phyloP scores from a whole-genome alignment of 2,797 vertebrate species.

The Melanogrammus aeglefinus region DNA sequence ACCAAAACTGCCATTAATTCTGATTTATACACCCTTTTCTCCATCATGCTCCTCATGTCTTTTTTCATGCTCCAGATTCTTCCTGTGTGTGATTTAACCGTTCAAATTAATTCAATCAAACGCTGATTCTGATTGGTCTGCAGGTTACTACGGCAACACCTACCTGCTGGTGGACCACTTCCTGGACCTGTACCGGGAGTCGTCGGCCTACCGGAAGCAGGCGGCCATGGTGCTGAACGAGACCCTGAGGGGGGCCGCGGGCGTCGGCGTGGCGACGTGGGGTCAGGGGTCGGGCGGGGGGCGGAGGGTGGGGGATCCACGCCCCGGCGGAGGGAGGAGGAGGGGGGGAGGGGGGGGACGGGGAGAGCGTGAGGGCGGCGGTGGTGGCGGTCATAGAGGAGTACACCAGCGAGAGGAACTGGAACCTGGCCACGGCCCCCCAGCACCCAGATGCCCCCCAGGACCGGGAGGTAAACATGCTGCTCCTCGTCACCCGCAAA shows the following conservation, averaged over 20 bases:
- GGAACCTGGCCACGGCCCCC: slow-evolving; percentile 79
- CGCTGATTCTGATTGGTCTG: not conserved
- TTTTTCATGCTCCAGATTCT: not conserved
- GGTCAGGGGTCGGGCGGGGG: slow-evolving; percentile 38
- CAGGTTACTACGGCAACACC: slow-evolving; percentile 83
- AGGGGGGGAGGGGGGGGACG: slow-evolving; percentile 64
- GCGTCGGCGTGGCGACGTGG: slow-evolving; percentile 55
- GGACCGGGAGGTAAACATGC: slow-evolving; percentile 47
- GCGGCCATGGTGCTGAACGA: slow-evolving; percentile 89
- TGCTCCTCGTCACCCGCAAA: not conserved
- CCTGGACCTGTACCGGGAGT: slow-evolving; percentile 82
- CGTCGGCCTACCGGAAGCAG: slow-evolving; percentile 83
- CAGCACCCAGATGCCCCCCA: slow-evolving; percentile 57
- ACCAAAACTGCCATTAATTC: not conserved
- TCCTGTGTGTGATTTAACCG: not conserved
- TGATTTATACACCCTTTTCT: not conserved
- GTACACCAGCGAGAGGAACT: slow-evolving; percentile 84
- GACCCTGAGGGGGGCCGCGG: slow-evolving; percentile 79
- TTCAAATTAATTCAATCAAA: not conserved
- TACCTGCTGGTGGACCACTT: slow-evolving; percentile 88
- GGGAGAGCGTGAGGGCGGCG: slow-evolving; percentile 66
- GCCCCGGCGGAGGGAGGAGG: slow-evolving; percentile 44
- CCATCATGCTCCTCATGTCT: not conserved
- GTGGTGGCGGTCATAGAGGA: slow-evolving; percentile 80
- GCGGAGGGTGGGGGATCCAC: slow-evolving; percentile 24